Conservation (phyloP, 2,888 invertebrate genomes). For the Erebia ligea region DNA sequence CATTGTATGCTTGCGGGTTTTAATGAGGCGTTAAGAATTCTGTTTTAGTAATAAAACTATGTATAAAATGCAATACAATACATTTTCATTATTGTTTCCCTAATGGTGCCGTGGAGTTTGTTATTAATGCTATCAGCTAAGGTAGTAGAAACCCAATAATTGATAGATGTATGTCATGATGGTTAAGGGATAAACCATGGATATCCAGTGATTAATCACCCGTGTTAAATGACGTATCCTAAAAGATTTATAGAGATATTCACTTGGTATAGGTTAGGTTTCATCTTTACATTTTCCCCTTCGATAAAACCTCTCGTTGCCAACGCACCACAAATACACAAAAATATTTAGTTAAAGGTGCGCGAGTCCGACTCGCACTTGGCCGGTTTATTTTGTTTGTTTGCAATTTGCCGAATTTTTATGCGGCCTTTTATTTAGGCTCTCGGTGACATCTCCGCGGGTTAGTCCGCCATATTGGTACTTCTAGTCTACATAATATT, state of each 20-base stretch:
- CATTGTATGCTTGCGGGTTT: neutral
- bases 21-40: neutral
- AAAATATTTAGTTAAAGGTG: too few relatives aligned
- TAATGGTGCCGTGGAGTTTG: neutral
- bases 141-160: neutral
- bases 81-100: neutral
- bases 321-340: too few relatives aligned
- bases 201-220: neutral
- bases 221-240: neutral
- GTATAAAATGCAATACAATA: neutral
- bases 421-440: too few relatives aligned
- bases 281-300: neutral
- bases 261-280: neutral
- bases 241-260: neutral
- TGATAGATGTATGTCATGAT: slow-evolving; percentile 4
- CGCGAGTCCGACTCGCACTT: too few relatives aligned
- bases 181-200: neutral
- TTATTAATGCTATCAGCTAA: neutral
- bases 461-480: neutral
- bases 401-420: too few relatives aligned
- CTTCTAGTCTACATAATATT: neutral
- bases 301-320: neutral
- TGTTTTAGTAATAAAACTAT: neutral
- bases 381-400: too few relatives aligned
- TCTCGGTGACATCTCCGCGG: too few relatives aligned